Evolutionary conservation across 2,797 vertebrate species (phyloP).

Genomic region (Schizothorax lantsangensis): DNA sequence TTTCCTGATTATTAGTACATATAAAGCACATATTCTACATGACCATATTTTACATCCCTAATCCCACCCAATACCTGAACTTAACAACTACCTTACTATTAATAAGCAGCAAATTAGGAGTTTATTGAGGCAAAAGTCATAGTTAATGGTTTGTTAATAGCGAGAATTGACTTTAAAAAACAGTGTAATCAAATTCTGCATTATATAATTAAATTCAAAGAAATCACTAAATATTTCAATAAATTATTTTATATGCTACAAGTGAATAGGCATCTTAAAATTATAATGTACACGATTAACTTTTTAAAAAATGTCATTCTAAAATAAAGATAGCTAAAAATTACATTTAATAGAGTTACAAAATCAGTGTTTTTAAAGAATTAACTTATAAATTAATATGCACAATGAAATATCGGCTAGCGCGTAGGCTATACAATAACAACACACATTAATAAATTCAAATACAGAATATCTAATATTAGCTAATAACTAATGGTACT

Average conservation of each 20-base stretch:
- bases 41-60: neutral
- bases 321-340: neutral
- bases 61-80: neutral
- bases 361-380: conserved; percentile 3
- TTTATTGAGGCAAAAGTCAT: neutral
- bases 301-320: neutral
- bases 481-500: neutral
- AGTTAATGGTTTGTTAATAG: neutral
- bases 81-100: neutral
- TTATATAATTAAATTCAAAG: neutral
- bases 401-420: neutral
- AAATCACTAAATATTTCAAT: neutral
- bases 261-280: neutral
- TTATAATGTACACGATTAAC: neutral
- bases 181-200: neutral
- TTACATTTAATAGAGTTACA: neutral
- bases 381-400: neutral
- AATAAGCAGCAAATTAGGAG: neutral
- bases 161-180: neutral
- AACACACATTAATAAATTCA: neutral
- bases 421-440: neutral
- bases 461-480: neutral
- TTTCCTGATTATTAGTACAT: neutral
- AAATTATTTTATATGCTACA: no score
- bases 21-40: no score